phyloP scores from a whole-genome alignment of 2,888 invertebrate genomes.

The Campopleginae sp. region DNA sequence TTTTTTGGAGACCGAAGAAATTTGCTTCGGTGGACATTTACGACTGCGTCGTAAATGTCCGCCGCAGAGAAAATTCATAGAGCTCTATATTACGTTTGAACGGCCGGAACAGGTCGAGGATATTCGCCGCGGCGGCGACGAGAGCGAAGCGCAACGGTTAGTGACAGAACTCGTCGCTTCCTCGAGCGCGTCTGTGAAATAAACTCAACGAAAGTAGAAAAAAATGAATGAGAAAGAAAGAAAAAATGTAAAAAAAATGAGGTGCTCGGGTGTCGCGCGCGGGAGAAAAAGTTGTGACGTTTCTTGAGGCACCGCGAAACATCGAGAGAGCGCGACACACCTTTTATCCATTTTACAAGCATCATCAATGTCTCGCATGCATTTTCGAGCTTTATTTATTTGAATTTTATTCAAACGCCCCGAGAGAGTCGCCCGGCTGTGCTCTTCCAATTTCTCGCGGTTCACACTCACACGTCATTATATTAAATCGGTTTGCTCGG shows the following conservation, averaged over 20 bases:
- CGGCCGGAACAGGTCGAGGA: slow-evolving; percentile 37
- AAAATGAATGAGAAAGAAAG: neutral
- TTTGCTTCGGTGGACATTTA: slow-evolving; percentile 72
- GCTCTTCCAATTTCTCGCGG: slow-evolving; percentile 40
- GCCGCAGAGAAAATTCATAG: slow-evolving; percentile 76
- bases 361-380: slow-evolving; percentile 55
- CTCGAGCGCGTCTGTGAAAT: slow-evolving; percentile 8
- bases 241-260: neutral
- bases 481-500: neutral
- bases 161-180: slow-evolving; percentile 54
- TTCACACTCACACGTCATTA: slow-evolving; percentile 55
- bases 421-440: too few species aligned
- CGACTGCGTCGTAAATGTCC: slow-evolving; percentile 80
- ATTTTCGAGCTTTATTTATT: slow-evolving; percentile 55
- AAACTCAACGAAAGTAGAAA: neutral
- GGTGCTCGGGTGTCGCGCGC: neutral
- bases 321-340: slow-evolving; percentile 43
- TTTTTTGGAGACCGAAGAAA: slow-evolving; percentile 49
- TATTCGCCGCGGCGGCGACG: too few species aligned
- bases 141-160: slow-evolving; percentile 26
- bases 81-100: slow-evolving; percentile 72
- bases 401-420: slow-evolving; percentile 44
- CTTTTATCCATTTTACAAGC: slow-evolving; percentile 60
- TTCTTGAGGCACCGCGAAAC: slow-evolving; percentile 18
- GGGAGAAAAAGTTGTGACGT: slow-evolving; percentile 31